Base-by-base conservation (phyloP, 1,140 invertebrate genomes). In the Dysdera silvatica region DNA sequence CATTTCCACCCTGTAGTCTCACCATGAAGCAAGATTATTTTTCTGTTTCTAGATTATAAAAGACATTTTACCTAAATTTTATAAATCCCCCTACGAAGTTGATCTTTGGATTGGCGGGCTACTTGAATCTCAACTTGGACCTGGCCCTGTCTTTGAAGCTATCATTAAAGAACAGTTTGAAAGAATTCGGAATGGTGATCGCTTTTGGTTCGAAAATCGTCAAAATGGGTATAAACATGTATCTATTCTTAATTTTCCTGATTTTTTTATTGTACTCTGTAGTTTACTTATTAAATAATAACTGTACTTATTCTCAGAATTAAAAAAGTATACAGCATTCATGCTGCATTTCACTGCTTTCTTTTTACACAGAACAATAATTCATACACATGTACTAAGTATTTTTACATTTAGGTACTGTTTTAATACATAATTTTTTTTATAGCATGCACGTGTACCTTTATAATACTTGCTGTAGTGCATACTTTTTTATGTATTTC, bases 71-170 rank as follows among this genome's bases (percentile, higher is more conserved):
- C 69, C 14, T 71, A 72, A 66, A 10, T 60, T 84, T 3, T 82
- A 83, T 67, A 72, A 78, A 3, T 71, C 76, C 32, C 68, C 73
- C n/a, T 70, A 83, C 41, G 70, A 79, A 43, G 76, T 87, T 40
- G 85, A 87, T 73, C 75, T 84, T 2, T 86, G 84, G 79, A 76
- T 84, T 28, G 85, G 84, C n/a, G 85, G 84, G 5, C 81, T 87
- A 71, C 65, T 86, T 37, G 85, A 87, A 74, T 83, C 84, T 2
- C 60, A 68, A 10, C 67, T 54, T 24, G 67, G 76, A 56, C 78
- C 81, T 32, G 85, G 85, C 2, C 76, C 80, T 70, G 73, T 87
- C 3, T 86, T 87, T 71, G 70, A 67, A 61, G 61, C 55, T 16
- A 77, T 83, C 31, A 81, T 82, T 35, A 67, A 69, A 32, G 80